Evolutionary conservation across 2,888 invertebrate genomes (phyloP).

Genomic region (Dione juno): DNA sequence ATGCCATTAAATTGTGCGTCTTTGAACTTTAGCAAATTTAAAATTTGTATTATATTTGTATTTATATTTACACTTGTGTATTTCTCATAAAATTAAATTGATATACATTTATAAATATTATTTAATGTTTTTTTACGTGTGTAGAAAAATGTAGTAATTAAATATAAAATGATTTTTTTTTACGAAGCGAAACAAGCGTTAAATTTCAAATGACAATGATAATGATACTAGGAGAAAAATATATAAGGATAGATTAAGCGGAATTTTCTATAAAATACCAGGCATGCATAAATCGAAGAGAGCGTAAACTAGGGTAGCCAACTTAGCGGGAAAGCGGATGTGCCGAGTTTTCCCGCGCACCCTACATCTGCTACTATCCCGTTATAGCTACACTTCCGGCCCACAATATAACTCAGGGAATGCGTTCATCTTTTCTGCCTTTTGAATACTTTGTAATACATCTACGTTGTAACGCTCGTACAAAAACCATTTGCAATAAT

Average conservation of each 20-base stretch:
- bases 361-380: constrained; percentile 67
- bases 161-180: not conserved
- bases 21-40: too few species aligned
- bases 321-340: constrained; percentile 55
- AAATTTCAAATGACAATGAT: constrained; percentile 5
- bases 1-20: too few species aligned
- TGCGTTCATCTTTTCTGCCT: constrained; percentile 57
- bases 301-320: constrained; percentile 57
- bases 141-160: too few species aligned
- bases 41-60: too few species aligned
- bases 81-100: too few species aligned
- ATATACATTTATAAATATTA: too few species aligned
- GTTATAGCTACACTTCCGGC: constrained; percentile 52
- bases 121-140: too few species aligned
- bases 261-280: constrained; percentile 56
- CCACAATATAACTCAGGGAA: constrained; percentile 38
- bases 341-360: constrained; percentile 66
- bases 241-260: constrained; percentile 41
- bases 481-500: constrained; percentile 34
- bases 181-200: not conserved
- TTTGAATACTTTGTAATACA: constrained; percentile 50
- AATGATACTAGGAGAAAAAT: constrained; percentile 12
- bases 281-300: constrained; percentile 69
- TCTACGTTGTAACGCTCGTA: constrained; percentile 35
- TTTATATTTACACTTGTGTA: too few species aligned